phyloP scores from a whole-genome alignment of 2,797 vertebrate species.

The Halcyon badia region DNA sequence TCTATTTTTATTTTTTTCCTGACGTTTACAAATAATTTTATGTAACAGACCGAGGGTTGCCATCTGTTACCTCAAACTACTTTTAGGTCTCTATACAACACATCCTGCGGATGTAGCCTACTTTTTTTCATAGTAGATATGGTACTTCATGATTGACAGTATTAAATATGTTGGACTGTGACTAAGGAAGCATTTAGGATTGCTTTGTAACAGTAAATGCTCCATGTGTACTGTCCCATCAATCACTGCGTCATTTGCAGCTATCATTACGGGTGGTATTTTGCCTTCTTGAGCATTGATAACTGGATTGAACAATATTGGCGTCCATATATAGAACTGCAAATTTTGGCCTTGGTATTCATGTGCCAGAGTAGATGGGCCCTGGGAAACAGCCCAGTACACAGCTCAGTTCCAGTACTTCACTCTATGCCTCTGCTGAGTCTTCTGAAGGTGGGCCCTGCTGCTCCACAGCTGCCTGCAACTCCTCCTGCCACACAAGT shows the following conservation, averaged over 20 bases:
- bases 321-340: neutral
- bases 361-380: neutral
- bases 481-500: neutral
- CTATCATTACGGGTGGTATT: neutral
- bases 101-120: constrained; percentile 61
- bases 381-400: neutral
- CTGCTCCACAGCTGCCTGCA: neutral
- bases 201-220: constrained; percentile 19
- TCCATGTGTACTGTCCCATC: neutral
- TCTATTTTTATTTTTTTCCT: constrained; percentile 68
- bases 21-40: constrained; percentile 76
- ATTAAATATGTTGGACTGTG: constrained; percentile 13
- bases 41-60: constrained; percentile 28
- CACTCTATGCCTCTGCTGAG: neutral
- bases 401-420: neutral
- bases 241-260: neutral
- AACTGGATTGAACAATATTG: constrained; percentile 17
- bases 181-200: constrained; percentile 18
- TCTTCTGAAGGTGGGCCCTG: neutral
- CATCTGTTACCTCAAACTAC: constrained; percentile 73
- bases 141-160: constrained; percentile 6
- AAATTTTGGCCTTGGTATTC: neutral
- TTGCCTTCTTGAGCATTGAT: neutral
- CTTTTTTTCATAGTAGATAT: constrained; percentile 36
- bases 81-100: constrained; percentile 64